These are phyloP conservation scores for Raja brachyura DNA, from an alignment of 2,113 vertebrate species.

Conservation along the genomic window DNA sequence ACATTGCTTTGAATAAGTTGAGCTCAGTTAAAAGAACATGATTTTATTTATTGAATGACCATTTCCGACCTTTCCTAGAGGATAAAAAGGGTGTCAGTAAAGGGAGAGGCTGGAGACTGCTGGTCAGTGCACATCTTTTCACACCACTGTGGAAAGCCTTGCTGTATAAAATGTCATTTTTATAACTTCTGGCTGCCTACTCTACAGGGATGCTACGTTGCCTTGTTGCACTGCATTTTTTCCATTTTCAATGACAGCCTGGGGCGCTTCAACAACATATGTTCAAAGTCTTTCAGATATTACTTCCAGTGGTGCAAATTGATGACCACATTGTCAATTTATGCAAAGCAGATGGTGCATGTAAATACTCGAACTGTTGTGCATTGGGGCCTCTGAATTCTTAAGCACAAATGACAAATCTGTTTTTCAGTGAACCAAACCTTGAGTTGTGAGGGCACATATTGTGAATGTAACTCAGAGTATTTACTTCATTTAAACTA, in stretches of 20 bases:
- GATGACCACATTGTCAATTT: constrained; percentile 69
- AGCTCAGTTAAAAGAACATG: background rate
- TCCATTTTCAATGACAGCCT: constrained; percentile 97
- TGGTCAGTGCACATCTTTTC: constrained; percentile 66
- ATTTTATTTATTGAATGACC: background rate
- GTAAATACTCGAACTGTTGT: constrained; percentile 70
- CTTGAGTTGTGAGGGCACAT: background rate
- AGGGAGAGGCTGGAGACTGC: background rate
- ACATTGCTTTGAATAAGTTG: background rate
- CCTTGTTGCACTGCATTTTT: constrained; percentile 87
- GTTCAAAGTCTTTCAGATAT: constrained; percentile 91
- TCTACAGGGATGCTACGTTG: constrained; percentile 89
- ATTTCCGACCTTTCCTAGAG: background rate
- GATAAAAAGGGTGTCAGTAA: background rate
- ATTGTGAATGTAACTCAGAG: background rate
- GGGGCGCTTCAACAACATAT: constrained; percentile 94
- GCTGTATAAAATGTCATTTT: constrained; percentile 80
- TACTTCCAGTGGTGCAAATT: constrained; percentile 75
- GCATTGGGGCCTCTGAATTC: constrained; percentile 60
- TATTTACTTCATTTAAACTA: constrained; percentile 55
- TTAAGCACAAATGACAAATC: constrained; percentile 79
- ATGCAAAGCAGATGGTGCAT: constrained; percentile 83
- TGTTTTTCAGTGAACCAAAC: constrained; percentile 69
- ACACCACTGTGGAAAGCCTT: constrained; percentile 79
- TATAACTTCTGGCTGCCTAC: constrained; percentile 85